Evolutionary conservation across 2,888 invertebrate genomes (phyloP).

Genomic region (Himalopsyche tibetana): DNA sequence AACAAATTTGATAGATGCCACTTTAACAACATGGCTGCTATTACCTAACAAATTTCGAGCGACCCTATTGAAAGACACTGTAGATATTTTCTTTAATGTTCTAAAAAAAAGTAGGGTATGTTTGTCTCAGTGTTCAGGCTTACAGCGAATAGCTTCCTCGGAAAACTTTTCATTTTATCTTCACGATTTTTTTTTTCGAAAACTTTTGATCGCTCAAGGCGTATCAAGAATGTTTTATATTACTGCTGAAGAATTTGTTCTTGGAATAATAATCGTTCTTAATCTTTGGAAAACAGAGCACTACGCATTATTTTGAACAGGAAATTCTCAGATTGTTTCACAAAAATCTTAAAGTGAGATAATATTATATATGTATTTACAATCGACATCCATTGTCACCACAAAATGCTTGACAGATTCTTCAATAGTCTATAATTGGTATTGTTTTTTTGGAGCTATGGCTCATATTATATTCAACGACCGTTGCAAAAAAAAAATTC

Average conservation of each 20-base stretch:
- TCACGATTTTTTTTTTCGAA: background rate
- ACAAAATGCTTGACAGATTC: background rate
- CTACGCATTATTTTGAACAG: background rate
- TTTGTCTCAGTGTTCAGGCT: no score
- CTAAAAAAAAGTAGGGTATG: no score
- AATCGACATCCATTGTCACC: background rate
- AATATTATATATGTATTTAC: background rate
- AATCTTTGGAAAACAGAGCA: background rate
- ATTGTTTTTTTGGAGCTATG: no score
- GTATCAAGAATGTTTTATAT: constrained; percentile 22
- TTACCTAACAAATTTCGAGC: no score
- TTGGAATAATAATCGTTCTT: background rate
- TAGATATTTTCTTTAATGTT: no score
- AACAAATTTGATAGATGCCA: no score
- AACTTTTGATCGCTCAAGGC: background rate
- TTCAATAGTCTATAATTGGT: no score
- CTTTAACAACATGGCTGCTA: no score
- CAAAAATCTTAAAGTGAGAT: background rate
- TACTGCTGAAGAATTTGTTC: background rate
- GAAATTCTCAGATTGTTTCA: constrained; percentile 1
- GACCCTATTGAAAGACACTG: no score
- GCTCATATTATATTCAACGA: no score
- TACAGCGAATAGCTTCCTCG: background rate
- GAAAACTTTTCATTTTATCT: constrained; percentile 16
- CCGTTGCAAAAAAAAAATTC: no score